Evolutionary conservation across 2,113 vertebrate genomes (phyloP), one percentile per base, ranked within the genome.

Genomic region (Silurus asotus): DNA sequence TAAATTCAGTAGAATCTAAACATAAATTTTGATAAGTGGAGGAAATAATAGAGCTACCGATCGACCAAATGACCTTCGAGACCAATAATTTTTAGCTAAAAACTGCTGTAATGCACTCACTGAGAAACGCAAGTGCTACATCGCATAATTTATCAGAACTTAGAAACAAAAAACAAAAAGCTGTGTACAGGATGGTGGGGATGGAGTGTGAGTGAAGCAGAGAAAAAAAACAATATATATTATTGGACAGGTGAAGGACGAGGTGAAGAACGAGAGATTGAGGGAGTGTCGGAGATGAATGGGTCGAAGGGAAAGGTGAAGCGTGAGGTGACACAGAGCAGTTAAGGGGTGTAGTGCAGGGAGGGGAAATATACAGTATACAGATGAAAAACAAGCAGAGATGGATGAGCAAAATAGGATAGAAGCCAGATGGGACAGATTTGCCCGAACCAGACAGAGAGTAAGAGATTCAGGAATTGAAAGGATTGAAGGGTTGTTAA

Each of bases 311-410:
- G 61, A 82, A 87, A 80, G 62, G 77, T 69, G 79, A 88, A 67
- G 78, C 79, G 89, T 88, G 92, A 92, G 65, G 85, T 85, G 79
- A 87, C 78, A 25, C 23, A 28, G 55, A 88, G 81, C 65, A 74
- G 48, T 19, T 65, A 25, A 80, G 62, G 67, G 14, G 20, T 45
- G 37, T 58, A 76, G 15, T 51, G 51, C 23, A 62, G 17, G n/a
- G 61, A 56, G 55, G 17, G 69, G 77, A 80, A 76, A 70, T 19
- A 62, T 55, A 56, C 51, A 69, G 45, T 19, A 62, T 55, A 56
- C 51, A 69, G 45, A 64, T 67, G 49, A 64, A 58, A 80, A 85
- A 81, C 61, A 37, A 77, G 19, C 2, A 4, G 56, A 75, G 82
- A 84, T n/a, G 25, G 45, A 72, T 70, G 53, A 67, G 58, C 8